phyloP scores from a whole-genome alignment of 30 jellyfish, hydroid and myxozoan species.

The Hydractinia echinata region DNA sequence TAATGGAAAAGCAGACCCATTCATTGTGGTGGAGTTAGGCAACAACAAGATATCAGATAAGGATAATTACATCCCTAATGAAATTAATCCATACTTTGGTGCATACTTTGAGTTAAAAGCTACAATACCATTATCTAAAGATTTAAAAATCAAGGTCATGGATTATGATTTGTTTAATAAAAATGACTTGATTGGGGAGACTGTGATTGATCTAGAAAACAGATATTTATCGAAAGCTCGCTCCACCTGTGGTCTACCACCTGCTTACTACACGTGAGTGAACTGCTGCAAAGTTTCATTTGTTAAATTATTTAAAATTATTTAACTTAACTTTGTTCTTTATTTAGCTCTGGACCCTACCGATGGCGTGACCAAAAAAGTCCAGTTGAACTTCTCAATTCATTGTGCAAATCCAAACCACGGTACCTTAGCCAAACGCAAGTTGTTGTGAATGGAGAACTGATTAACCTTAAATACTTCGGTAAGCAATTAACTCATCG shows the following conservation, averaged over 20 bases:
- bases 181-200: slow-evolving; percentile 88
- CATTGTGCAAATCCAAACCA: slow-evolving; percentile 75
- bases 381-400: slow-evolving; percentile 77
- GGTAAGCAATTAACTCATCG: slow-evolving; percentile 44
- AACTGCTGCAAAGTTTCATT: not conserved
- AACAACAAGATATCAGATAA: slow-evolving; percentile 76
- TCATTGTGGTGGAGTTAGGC: slow-evolving; percentile 76
- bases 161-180: slow-evolving; percentile 87
- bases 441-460: slow-evolving; percentile 69
- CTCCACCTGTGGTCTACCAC: slow-evolving; percentile 88
- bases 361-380: slow-evolving; percentile 96
- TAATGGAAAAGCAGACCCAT: slow-evolving; percentile 97
- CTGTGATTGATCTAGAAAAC: slow-evolving; percentile 87
- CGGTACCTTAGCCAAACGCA: slow-evolving; percentile 78
- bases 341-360: slow-evolving; percentile 85
- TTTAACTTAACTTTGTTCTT: slow-evolving; percentile 33
- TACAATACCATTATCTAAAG: slow-evolving; percentile 69
- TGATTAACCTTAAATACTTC: slow-evolving; percentile 76
- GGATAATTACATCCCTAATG: slow-evolving; percentile 76
- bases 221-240: slow-evolving; percentile 67
- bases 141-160: slow-evolving; percentile 75
- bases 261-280: slow-evolving; percentile 89
- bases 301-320: not conserved
- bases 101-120: slow-evolving; percentile 89
- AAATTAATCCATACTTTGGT: slow-evolving; percentile 82